Percentiles rank a stretch among this genome's conserved stretches.
phyloP scores from a whole-genome alignment of 2,797 vertebrate genomes.

The Falco rusticolus region DNA sequence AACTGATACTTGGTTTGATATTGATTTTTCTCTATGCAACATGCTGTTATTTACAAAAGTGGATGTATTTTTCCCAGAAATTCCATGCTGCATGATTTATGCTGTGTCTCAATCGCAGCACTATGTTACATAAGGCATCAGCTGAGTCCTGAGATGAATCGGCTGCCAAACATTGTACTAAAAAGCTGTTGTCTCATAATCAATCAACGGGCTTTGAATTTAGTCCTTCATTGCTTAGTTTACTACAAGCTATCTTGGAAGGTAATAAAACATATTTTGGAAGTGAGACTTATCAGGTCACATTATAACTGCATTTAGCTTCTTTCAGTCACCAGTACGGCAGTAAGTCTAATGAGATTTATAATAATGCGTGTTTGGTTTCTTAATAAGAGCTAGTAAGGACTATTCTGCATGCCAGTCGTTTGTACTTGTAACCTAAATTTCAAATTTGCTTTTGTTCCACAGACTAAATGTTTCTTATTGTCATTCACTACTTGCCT shows the following conservation, averaged over 20 bases:
- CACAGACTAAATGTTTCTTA: rapidly evolving
- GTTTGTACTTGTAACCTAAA: neutral
- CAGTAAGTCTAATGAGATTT: constrained; percentile 19
- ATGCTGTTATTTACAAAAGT: constrained; percentile 9
- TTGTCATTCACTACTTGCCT: neutral
- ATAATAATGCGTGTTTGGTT: neutral
- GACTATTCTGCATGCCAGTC: neutral
- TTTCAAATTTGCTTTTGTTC: neutral
- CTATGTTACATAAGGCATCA: constrained; percentile 12
- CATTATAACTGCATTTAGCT: constrained; percentile 21
- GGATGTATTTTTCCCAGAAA: neutral
- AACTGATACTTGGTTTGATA: constrained; percentile 20
- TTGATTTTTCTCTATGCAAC: neutral
- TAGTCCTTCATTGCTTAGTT: constrained; percentile 55
- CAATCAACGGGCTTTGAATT: constrained; percentile 51
- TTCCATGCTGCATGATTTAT: constrained; percentile 22
- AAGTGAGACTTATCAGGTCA: neutral
- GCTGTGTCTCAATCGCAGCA: neutral
- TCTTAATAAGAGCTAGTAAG: neutral
- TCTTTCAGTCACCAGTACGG: constrained; percentile 1
- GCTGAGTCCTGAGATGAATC: constrained; percentile 43
- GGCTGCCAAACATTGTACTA: constrained; percentile 34
- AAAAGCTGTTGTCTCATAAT: constrained; percentile 53
- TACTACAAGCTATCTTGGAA: constrained; percentile 48
- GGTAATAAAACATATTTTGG: constrained; percentile 26